phyloP scores from a whole-genome alignment of 2,888 invertebrate species.

The Andrena fulva region DNA sequence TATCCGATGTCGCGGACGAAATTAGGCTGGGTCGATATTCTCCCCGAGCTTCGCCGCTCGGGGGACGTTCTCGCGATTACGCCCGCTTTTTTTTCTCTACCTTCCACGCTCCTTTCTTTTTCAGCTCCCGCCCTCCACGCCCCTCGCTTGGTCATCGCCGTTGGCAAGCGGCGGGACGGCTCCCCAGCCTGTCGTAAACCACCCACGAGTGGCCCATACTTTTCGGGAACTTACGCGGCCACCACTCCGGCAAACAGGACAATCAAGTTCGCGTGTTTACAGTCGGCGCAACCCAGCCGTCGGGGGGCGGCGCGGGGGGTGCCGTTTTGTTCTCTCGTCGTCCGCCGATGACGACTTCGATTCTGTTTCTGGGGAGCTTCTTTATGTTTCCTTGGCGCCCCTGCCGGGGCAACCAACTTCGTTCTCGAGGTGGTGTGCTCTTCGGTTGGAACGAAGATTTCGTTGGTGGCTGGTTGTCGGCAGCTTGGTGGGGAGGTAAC shows the following conservation, averaged over 20 bases:
- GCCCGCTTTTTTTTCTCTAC: conserved; percentile 33
- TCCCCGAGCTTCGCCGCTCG: conserved; percentile 34
- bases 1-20: conserved; percentile 18
- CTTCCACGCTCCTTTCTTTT: conserved; percentile 12
- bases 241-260: conserved; percentile 68
- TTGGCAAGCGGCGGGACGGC: conserved; percentile 11
- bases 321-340: conserved; percentile 23
- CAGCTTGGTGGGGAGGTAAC: not conserved
- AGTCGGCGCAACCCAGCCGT: conserved; percentile 35
- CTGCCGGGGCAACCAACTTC: not conserved
- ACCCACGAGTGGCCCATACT: conserved; percentile 60
- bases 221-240: conserved; percentile 68
- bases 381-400: not conserved
- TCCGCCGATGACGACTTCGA: conserved; percentile 22
- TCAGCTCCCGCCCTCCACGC: not conserved
- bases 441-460: not conserved
- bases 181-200: conserved; percentile 63
- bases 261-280: conserved; percentile 75
- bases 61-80: conserved; percentile 38
- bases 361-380: conserved; percentile 13
- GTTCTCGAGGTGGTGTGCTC: not conserved
- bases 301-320: not conserved
- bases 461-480: not conserved
- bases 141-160: not conserved
- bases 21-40: conserved; percentile 53